Evolutionary conservation across 2,113 vertebrate genomes (phyloP), one percentile per base, ranked within the genome.

Genomic region (Heloderma charlesbogerti): DNA sequence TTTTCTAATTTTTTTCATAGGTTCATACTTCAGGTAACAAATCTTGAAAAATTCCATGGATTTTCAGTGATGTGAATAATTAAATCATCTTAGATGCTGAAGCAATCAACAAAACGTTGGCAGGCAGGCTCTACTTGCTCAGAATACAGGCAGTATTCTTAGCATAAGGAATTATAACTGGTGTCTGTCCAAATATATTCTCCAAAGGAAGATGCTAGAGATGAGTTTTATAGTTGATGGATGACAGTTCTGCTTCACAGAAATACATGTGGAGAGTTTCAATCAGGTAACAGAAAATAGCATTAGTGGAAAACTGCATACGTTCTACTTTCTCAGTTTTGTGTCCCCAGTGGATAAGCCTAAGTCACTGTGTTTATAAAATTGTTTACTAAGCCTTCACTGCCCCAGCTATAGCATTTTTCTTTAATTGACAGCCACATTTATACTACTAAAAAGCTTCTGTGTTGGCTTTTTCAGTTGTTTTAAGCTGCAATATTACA

Each of bases 81-180:
- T 93, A 92, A 94, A 43, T 67, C 90, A 79, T 5, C 91, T 84
- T 91, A 92, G 82, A 89, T 82, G 87, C 7, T 88, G 86, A 91
- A 92, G 3, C 87, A 90, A 90, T 29, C 48, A 92, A 10, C 10
- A 45, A 20, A 71, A 79, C 3, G 40, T 89, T 95, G 88, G 29
- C 71, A 87, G 60, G 22, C 91, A 37, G 83, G 16, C n/a, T 79
- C 25, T 91, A 10, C 51, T 89, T 84, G 78, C 0, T 74, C 43
- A 29, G 1, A 94, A 94, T 75, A 89, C 90, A 67, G 7, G 54
- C 34, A 86, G 7, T 25, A 48, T 34, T 9, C 45, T 91, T 88
- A 57, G 3, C 54, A 2, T 89, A 60, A 63, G 77, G 91, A 94
- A 75, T 85, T 60, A 48, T 90, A 92, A 13, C 86, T 87, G 80